Conservation (phyloP, 2,888 invertebrate genomes). For the Drosophila longiperda region DNA sequence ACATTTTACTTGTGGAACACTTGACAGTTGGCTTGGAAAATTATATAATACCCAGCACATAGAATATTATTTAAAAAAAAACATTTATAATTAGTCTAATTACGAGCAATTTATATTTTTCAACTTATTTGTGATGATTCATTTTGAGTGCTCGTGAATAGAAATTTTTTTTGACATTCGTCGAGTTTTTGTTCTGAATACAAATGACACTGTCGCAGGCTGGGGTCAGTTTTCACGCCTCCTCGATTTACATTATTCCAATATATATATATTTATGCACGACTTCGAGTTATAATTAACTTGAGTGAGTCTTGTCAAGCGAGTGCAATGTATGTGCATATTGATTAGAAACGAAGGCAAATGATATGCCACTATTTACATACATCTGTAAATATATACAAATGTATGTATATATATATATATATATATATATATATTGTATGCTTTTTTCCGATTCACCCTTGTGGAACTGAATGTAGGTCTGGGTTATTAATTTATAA, state of each 20-base stretch:
- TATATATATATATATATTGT: background rate
- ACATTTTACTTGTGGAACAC: slow-evolving; percentile 25
- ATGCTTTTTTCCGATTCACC: slow-evolving; percentile 12
- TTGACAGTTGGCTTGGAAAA: slow-evolving; percentile 51
- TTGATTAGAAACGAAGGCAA: slow-evolving; percentile 52
- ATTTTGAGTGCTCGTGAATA: slow-evolving; percentile 13
- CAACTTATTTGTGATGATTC: slow-evolving; percentile 33
- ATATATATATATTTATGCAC: slow-evolving; percentile 4
- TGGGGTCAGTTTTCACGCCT: slow-evolving; percentile 24
- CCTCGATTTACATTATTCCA: slow-evolving; percentile 49
- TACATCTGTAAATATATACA: background rate
- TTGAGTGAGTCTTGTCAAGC: slow-evolving; percentile 39
- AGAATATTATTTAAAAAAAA: background rate
- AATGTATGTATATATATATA: background rate
- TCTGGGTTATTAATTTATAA: slow-evolving; percentile 36
- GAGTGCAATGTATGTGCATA: slow-evolving; percentile 68
- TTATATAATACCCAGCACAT: slow-evolving; percentile 23
- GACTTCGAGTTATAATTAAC: slow-evolving; percentile 43
- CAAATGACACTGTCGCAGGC: slow-evolving; percentile 30
- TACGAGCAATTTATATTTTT: slow-evolving; percentile 12
- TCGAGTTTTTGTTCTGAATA: slow-evolving; percentile 24
- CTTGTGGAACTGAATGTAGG: slow-evolving; percentile 32
- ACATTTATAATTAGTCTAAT: slow-evolving; percentile 10
- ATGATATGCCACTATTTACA: slow-evolving; percentile 12
- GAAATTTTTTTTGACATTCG: slow-evolving; percentile 19